Conservation (phyloP, 1,140 invertebrate genomes). For the Drosophila nigrodunni region DNA sequence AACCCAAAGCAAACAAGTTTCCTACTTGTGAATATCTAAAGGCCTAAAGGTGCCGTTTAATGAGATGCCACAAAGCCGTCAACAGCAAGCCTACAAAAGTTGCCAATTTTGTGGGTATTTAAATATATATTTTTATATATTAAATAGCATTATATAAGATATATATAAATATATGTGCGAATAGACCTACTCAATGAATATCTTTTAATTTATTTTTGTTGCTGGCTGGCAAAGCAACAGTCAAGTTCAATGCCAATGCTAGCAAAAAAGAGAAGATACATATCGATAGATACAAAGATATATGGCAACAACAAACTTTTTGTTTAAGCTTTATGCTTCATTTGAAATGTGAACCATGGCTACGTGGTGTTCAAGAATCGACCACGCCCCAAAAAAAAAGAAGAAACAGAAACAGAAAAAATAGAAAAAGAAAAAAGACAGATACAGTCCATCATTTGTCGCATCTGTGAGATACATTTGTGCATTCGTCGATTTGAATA, state of each 20-base stretch:
- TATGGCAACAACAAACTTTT: conserved; percentile 7
- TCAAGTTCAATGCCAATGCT: conserved; percentile 73
- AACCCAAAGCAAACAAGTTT: conserved; percentile 62
- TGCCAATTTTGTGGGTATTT: conserved; percentile 19
- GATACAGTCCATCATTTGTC: conserved; percentile 9
- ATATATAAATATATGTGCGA: background rate
- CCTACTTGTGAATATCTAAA: background rate
- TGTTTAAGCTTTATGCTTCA: background rate
- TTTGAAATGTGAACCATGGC: conserved; percentile 54
- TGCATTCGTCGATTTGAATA: conserved; percentile 74
- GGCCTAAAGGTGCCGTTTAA: conserved; percentile 69
- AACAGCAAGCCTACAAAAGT: conserved; percentile 47
- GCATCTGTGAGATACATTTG: conserved; percentile 37
- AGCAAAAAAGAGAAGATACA: conserved; percentile 28
- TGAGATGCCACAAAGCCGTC: conserved; percentile 50
- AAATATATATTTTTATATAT: conserved; percentile 2
- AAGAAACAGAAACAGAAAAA: background rate
- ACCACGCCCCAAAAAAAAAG: conserved; percentile 25
- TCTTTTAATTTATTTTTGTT: conserved; percentile 41
- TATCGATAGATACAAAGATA: conserved; percentile 9
- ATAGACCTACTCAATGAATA: conserved; percentile 10
- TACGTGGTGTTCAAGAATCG: conserved; percentile 32
- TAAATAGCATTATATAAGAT: conserved; percentile 5
- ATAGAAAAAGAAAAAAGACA: background rate
- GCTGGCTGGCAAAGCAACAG: conserved; percentile 45